Evolutionary conservation across 2,888 invertebrate species (phyloP).

Genomic region (Campoplex capitator): DNA sequence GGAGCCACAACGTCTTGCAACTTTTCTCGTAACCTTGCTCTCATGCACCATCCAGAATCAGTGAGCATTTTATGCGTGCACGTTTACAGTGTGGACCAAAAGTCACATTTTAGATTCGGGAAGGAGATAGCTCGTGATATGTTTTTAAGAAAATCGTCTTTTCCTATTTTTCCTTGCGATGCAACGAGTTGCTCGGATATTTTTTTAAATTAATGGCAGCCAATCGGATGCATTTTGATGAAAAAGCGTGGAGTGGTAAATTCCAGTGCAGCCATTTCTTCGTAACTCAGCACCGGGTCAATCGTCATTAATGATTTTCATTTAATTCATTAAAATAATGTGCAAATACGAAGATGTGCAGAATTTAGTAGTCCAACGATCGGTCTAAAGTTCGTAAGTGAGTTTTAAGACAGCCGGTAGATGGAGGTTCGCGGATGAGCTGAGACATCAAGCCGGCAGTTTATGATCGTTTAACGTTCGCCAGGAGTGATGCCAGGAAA

Average conservation of each 20-base stretch:
- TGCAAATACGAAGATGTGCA: too few relatives aligned
- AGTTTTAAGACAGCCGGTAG: slow-evolving; percentile 4
- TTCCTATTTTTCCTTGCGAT: neutral
- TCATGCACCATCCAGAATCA: slow-evolving; percentile 28
- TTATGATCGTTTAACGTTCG: slow-evolving; percentile 69
- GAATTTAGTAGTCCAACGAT: neutral
- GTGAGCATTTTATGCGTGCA: slow-evolving; percentile 29
- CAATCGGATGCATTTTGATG: neutral
- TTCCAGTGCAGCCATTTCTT: too few relatives aligned
- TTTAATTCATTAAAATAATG: too few relatives aligned
- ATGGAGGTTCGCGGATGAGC: slow-evolving; percentile 38
- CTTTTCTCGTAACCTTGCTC: slow-evolving; percentile 47
- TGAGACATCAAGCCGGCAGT: slow-evolving; percentile 63
- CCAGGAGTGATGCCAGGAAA: slow-evolving; percentile 61
- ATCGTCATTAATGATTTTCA: too few relatives aligned
- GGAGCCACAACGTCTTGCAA: slow-evolving; percentile 29
- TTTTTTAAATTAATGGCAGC: neutral
- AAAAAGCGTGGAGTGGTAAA: neutral
- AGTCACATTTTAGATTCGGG: neutral
- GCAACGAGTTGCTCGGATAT: neutral
- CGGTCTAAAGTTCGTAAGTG: neutral
- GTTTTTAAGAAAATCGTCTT: neutral
- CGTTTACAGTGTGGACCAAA: slow-evolving; percentile 1
- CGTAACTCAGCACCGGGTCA: neutral
- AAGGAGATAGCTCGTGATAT: neutral